A percentile compares a stretch with the other conserved stretches of the same genome.
Evolutionary conservation across 2,888 invertebrate species (phyloP).

Genomic region (Ctena decussata): DNA sequence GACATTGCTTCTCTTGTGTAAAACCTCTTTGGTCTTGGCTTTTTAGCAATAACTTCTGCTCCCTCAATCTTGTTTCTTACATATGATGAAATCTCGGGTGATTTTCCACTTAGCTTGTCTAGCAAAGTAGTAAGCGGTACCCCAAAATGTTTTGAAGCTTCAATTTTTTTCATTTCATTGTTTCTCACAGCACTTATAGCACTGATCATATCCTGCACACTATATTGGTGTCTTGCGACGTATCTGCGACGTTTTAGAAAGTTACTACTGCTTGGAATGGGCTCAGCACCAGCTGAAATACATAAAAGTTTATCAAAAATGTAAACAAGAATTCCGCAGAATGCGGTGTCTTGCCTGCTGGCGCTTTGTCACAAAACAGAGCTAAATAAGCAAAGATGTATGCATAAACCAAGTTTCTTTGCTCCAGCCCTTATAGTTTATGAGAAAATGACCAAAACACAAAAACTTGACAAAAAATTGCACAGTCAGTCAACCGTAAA

Average conservation of each 20-base stretch:
- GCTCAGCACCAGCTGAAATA: too few species aligned
- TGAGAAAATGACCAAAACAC: too few species aligned
- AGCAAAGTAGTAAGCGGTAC: background rate
- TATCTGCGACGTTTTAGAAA: background rate
- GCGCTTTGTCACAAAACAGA: too few species aligned
- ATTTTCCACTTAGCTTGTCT: background rate
- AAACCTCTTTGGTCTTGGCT: background rate
- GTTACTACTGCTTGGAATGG: too few species aligned
- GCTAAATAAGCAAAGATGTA: too few species aligned
- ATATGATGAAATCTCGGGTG: background rate
- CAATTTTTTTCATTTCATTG: background rate
- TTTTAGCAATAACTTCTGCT: background rate
- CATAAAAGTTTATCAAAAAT: too few species aligned
- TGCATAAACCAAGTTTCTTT: too few species aligned
- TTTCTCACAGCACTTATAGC: background rate
- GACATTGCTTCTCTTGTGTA: slow-evolving; percentile 1
- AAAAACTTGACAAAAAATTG: too few species aligned
- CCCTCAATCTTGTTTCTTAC: background rate
- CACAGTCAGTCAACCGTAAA: too few species aligned
- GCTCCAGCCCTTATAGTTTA: too few species aligned
- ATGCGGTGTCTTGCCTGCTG: too few species aligned
- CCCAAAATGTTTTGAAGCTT: background rate
- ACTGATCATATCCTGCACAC: background rate
- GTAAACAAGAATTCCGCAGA: too few species aligned
- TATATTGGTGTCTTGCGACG: background rate